phyloP scores from a whole-genome alignment of 2,888 invertebrate species.

The Hydroisotoma schaefferi region DNA sequence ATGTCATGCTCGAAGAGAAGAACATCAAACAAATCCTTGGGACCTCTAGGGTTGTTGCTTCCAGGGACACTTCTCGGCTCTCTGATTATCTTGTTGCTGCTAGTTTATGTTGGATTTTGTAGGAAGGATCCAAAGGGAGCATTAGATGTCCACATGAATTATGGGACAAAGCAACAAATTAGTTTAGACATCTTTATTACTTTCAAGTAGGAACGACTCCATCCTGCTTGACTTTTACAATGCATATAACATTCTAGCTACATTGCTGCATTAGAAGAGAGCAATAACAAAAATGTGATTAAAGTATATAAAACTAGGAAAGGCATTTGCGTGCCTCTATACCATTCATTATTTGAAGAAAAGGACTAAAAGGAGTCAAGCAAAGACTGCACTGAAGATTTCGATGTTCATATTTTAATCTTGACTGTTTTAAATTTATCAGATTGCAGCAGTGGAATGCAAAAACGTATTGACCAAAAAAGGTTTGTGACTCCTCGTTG shows the following conservation, averaged over 20 bases:
- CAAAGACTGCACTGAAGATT: too few species aligned
- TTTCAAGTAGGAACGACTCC: conserved; percentile 12
- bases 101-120: not conserved
- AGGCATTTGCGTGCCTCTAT: too few species aligned
- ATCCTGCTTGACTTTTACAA: too few species aligned
- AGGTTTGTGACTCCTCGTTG: not conserved
- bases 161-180: conserved; percentile 27
- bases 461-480: conserved; percentile 4
- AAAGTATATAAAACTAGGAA: too few species aligned
- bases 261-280: too few species aligned
- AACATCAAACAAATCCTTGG: conserved; percentile 32
- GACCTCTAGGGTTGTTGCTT: not conserved
- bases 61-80: conserved; percentile 1
- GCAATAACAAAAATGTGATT: too few species aligned
- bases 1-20: conserved; percentile 43
- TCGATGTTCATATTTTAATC: too few species aligned
- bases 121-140: not conserved
- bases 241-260: too few species aligned
- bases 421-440: not conserved
- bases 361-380: too few species aligned
- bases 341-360: too few species aligned
- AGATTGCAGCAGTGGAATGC: not conserved
- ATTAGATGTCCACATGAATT: conserved; percentile 11
- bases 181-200: conserved; percentile 35
- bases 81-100: conserved; percentile 19